phyloP scores from a whole-genome alignment of 1,140 invertebrate species.

The Philaenus spumarius region DNA sequence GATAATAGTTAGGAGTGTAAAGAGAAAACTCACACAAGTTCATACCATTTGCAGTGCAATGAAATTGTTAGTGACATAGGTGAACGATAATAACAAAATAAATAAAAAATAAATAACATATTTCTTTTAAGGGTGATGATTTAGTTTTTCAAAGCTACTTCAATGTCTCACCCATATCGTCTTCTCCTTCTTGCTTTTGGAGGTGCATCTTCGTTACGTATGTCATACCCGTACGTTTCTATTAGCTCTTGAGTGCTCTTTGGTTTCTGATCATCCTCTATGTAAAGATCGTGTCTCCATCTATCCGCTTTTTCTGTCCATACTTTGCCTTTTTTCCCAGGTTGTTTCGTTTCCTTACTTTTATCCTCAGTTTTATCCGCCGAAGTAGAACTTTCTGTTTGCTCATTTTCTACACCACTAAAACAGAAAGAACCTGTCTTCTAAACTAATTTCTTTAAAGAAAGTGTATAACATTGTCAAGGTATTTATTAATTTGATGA shows the following conservation, averaged over 20 bases:
- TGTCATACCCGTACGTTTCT: conserved; percentile 90
- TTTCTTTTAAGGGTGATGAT: neutral
- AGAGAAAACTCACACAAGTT: too few species aligned
- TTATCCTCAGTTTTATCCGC: conserved; percentile 40
- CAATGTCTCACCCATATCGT: conserved; percentile 64
- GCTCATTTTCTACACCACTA: too few species aligned
- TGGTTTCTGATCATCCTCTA: conserved; percentile 72
- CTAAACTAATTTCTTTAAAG: too few species aligned
- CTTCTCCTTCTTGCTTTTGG: conserved; percentile 76
- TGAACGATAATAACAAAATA: neutral
- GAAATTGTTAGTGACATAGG: too few species aligned
- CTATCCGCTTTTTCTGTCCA: conserved; percentile 55
- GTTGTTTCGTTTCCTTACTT: conserved; percentile 34
- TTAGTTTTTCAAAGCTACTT: too few species aligned
- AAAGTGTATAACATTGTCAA: too few species aligned
- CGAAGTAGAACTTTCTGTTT: too few species aligned
- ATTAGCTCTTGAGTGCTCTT: conserved; percentile 84
- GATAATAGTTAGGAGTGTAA: too few species aligned
- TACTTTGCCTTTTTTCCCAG: conserved; percentile 45
- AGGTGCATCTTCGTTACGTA: conserved; percentile 83
- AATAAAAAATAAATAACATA: neutral
- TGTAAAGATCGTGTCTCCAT: conserved; percentile 89
- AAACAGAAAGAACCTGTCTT: too few species aligned
- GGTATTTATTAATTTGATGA: too few species aligned
- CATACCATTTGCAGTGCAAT: too few species aligned